Conservation (phyloP, 2,888 invertebrate genomes). For the Dolomedes plantarius region DNA sequence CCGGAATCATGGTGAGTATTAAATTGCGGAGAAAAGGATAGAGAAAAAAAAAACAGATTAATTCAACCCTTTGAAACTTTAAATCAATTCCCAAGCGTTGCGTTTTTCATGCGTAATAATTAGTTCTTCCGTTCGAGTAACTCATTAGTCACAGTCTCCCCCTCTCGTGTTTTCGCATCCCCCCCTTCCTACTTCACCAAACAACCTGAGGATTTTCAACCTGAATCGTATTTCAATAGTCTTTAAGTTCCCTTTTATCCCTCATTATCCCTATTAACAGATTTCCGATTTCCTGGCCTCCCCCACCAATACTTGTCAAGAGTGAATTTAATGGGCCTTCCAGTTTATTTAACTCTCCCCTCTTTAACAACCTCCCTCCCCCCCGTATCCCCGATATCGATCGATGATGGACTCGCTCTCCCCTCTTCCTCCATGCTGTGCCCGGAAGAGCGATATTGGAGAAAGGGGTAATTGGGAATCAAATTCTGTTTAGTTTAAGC, state of each 20-base stretch:
- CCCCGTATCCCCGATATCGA: slow-evolving; percentile 44
- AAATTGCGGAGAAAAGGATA: slow-evolving; percentile 15
- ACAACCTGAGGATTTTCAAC: slow-evolving; percentile 35
- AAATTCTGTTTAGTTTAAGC: slow-evolving; percentile 68
- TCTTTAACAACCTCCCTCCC: slow-evolving; percentile 22
- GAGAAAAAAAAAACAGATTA: slow-evolving; percentile 37
- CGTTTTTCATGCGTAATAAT: slow-evolving; percentile 66
- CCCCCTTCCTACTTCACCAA: slow-evolving; percentile 13
- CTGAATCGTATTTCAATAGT: slow-evolving; percentile 71
- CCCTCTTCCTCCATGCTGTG: slow-evolving; percentile 2
- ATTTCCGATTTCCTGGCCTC: slow-evolving; percentile 59
- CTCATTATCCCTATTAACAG: slow-evolving; percentile 66
- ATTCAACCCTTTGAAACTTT: slow-evolving; percentile 71
- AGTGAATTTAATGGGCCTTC: slow-evolving; percentile 60
- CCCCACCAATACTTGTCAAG: slow-evolving; percentile 60
- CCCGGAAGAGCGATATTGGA: neutral
- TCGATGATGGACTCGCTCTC: slow-evolving; percentile 40
- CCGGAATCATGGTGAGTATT: slow-evolving; percentile 13
- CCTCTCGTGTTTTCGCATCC: neutral
- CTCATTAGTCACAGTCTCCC: slow-evolving; percentile 62
- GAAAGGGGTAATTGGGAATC: slow-evolving; percentile 63
- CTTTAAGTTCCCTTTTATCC: slow-evolving; percentile 66
- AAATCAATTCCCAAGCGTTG: slow-evolving; percentile 67
- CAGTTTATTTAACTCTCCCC: slow-evolving; percentile 49
- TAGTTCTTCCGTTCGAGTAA: slow-evolving; percentile 52